Conservation (phyloP, 2,888 invertebrate genomes). For the Cosmorhoe ocellata region DNA sequence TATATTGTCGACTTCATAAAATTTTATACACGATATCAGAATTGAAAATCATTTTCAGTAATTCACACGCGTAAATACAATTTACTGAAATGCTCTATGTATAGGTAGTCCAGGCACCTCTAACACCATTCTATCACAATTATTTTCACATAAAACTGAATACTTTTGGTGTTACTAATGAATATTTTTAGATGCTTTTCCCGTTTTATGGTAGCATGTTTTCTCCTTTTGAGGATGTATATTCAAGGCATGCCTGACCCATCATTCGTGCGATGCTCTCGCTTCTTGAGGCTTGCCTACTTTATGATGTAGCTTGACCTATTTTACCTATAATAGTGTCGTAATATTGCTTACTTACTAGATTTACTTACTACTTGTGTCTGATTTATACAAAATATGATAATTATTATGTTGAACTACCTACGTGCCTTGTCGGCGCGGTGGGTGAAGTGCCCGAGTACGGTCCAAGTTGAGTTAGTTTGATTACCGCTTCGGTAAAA, state of each 20-base stretch:
- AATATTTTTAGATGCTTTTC: slow-evolving; percentile 20
- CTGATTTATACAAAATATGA: no score
- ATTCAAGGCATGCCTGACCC: slow-evolving; percentile 38
- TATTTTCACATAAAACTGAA: slow-evolving; percentile 19
- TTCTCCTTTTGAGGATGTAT: slow-evolving; percentile 26
- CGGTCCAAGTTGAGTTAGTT: no score
- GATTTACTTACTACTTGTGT: background rate
- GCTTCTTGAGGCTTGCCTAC: slow-evolving; percentile 34
- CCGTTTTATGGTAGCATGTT: slow-evolving; percentile 18
- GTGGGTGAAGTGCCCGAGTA: no score
- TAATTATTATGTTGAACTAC: no score
- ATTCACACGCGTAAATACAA: no score
- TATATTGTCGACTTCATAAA: no score
- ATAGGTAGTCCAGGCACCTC: no score
- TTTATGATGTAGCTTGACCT: slow-evolving; percentile 35
- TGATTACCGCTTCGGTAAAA: no score
- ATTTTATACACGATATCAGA: no score
- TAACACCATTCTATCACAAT: background rate
- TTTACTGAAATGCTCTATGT: no score
- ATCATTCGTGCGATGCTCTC: slow-evolving; percentile 32
- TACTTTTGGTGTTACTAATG: slow-evolving; percentile 20
- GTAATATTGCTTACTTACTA: slow-evolving; percentile 3
- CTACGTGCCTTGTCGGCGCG: no score
- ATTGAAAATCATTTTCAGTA: no score
- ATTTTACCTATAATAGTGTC: slow-evolving; percentile 30